Base-by-base conservation (phyloP, 1,140 invertebrate species). In the Drosophila mayri region DNA sequence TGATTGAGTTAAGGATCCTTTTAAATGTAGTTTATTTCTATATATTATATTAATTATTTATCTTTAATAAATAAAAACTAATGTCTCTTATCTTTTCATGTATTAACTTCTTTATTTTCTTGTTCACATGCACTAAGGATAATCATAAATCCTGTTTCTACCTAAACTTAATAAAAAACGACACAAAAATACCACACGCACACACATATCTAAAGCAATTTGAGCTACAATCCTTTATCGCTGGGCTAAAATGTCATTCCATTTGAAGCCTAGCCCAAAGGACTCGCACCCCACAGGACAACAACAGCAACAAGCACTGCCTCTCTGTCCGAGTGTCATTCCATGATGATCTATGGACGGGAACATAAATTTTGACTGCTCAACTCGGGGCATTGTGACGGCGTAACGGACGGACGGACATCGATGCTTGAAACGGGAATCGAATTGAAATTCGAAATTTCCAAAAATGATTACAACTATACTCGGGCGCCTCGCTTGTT, bases 281-380 rank as follows among this genome's bases (percentile, higher is more conserved):
- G 40, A 37, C 38, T 28, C 38, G 10, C 38, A 54, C 44, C 60
- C 38, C 50, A 60, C 38, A 44, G 41, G 18, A 12, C 44, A 25
- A 47, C 68, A 70, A 49, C 49, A 37, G 14, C n/a, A 47, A 47
- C 64, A 65, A 47, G 43, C 20, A 66, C 65, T 58, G 38, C 32
- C 16, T 16, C 16, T 16, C 40, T 74, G 71, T 50, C 75, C 64
- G 62, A 73, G 70, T 86, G 83, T 86, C 79, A 64, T 74, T 63
- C 65, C 55, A 57, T 78, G 67, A 88, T 88, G 84, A 88, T 88
- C 81, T 88, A 88, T 80, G 80, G 59, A 71, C 40, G 57, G 55
- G 32, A 71, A 59, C 84, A 87, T 87, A 87, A 87, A 87, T 87
- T 87, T 87, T 90, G 72, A 88, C 59, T 79, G 83, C 83, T 78